phyloP scores from a whole-genome alignment of 2,888 invertebrate genomes.

The Phengaris arion region DNA sequence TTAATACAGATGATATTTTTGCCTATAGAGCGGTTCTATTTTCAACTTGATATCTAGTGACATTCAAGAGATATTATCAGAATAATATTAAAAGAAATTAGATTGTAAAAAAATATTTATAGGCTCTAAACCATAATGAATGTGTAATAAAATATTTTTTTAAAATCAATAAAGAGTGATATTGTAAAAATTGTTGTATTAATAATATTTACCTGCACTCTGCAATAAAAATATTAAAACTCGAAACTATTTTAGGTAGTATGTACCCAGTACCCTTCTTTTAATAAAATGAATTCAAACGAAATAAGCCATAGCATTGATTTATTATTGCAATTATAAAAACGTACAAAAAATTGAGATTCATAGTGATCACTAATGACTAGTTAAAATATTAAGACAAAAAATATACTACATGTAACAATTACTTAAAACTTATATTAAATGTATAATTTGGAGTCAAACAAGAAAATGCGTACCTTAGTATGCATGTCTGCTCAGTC shows the following conservation, averaged over 20 bases:
- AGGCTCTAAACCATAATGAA: conserved; percentile 73
- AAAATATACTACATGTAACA: neutral
- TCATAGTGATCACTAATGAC: conserved; percentile 29
- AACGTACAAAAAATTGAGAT: conserved; percentile 37
- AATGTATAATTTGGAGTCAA: neutral
- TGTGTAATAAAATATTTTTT: conserved; percentile 79
- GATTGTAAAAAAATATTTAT: conserved; percentile 60
- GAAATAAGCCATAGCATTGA: conserved; percentile 29
- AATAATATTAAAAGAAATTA: conserved; percentile 36
- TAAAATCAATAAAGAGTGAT: conserved; percentile 80
- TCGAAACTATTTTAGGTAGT: neutral
- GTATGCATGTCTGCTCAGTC: too few relatives aligned
- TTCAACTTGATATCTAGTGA: conserved; percentile 26
- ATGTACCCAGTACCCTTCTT: neutral
- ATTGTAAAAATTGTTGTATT: conserved; percentile 50
- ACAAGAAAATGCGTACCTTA: neutral
- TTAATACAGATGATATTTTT: conserved; percentile 27
- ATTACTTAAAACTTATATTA: neutral
- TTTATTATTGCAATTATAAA: conserved; percentile 29
- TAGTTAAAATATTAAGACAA: conserved; percentile 11
- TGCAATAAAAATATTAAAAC: neutral
- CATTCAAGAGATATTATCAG: conserved; percentile 29
- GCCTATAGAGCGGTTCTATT: conserved; percentile 26
- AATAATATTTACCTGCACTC: neutral
- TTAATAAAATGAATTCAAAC: neutral